These are phyloP conservation scores for Brassicogethes aeneus DNA, from an alignment of 2,888 invertebrate genomes.

Conservation along the genomic window DNA sequence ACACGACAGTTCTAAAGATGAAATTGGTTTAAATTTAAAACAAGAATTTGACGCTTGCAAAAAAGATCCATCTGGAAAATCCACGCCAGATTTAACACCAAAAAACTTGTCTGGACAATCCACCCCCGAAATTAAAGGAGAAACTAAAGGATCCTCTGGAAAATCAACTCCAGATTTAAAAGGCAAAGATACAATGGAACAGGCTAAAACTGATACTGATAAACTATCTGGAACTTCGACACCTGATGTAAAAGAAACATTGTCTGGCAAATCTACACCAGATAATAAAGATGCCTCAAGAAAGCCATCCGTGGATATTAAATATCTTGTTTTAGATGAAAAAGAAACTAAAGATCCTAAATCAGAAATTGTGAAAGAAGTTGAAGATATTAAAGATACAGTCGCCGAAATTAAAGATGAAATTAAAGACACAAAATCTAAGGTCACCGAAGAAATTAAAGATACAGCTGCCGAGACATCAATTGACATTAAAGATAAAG, in stretches of 20 bases:
- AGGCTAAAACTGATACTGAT: neutral
- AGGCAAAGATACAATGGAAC: too few species aligned
- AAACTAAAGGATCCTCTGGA: neutral
- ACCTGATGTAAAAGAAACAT: constrained; percentile 3
- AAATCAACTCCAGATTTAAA: neutral
- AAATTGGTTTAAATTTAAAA: constrained; percentile 1
- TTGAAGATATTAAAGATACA: too few species aligned
- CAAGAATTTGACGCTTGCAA: constrained; percentile 1
- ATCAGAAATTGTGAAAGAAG: constrained; percentile 12
- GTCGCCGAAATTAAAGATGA: too few species aligned
- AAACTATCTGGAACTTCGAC: constrained; percentile 4
- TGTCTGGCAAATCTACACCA: constrained; percentile 11
- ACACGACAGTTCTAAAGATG: too few species aligned
- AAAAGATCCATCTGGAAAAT: constrained; percentile 7
- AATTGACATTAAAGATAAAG: too few species aligned
- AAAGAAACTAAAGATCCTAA: constrained; percentile 17
- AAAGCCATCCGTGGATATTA: constrained; percentile 5
- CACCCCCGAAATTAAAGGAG: neutral
- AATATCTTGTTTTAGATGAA: constrained; percentile 1
- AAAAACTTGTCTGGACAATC: neutral
- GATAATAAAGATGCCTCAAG: constrained; percentile 3
- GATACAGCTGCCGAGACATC: too few species aligned
- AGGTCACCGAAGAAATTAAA: too few species aligned
- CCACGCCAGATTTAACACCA: constrained; percentile 9
- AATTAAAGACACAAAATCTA: too few species aligned